Conservation (phyloP, 2,113 vertebrate genomes). For the Passer domesticus region DNA sequence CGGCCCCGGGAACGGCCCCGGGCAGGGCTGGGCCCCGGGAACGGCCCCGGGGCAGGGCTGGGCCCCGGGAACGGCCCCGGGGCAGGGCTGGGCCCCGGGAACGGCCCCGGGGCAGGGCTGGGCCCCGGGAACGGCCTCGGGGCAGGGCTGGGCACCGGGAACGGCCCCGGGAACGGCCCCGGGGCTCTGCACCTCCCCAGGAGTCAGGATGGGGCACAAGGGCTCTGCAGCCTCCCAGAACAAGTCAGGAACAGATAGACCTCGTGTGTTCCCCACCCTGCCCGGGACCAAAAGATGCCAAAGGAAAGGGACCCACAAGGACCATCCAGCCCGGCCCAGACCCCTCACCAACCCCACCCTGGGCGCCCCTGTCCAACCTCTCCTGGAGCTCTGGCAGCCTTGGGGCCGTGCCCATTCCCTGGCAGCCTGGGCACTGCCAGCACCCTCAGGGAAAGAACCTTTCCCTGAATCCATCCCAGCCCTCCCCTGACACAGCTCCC, state of each 20-base stretch:
- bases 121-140: no score
- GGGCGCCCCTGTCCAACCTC: rapidly evolving
- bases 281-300: neutral
- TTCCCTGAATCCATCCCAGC: neutral
- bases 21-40: no score
- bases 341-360: neutral
- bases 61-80: neutral
- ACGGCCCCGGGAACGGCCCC: neutral
- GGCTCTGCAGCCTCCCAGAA: neutral
- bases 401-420: neutral
- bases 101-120: rapidly evolving
- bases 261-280: rapidly evolving
- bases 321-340: neutral
- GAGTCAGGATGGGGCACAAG: neutral
- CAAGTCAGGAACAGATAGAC: rapidly evolving
- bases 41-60: neutral
- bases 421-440: neutral
- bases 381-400: neutral
- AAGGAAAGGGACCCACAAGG: no score
- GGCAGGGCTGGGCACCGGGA: no score
- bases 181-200: neutral
- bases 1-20: no score
- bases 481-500: neutral
- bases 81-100: rapidly evolving
- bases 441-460: neutral